phyloP scores from a whole-genome alignment of 2,113 vertebrate genomes.

The Gallinago undulata region DNA sequence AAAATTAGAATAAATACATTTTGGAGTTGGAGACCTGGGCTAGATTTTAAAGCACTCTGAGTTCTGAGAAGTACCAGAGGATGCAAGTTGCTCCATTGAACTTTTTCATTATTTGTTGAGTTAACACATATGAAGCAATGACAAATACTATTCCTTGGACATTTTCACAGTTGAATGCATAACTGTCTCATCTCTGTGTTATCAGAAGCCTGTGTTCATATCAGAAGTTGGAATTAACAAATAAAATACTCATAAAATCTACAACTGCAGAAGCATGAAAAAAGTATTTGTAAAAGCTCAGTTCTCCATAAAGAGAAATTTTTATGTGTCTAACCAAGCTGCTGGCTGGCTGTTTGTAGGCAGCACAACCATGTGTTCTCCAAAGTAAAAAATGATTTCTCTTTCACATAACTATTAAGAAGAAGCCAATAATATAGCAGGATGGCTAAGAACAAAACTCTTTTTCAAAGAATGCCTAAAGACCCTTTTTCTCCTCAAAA shows the following conservation, averaged over 20 bases:
- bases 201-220: background rate
- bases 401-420: background rate
- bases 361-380: background rate
- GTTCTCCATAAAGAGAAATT: background rate
- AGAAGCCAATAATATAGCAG: background rate
- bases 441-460: background rate
- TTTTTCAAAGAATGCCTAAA: background rate
- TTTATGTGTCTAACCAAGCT: background rate
- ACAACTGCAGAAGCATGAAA: background rate
- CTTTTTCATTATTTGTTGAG: background rate
- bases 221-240: background rate
- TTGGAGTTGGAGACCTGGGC: background rate
- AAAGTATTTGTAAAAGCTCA: background rate
- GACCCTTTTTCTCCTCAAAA: background rate
- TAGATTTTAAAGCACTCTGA: background rate
- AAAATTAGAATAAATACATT: background rate
- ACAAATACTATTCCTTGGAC: background rate
- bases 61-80: background rate
- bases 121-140: background rate
- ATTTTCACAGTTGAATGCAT: constrained; percentile 7
- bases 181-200: background rate
- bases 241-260: background rate
- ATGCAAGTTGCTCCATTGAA: background rate
- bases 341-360: background rate
- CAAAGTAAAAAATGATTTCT: background rate